Percentiles rank a stretch among this genome's conserved stretches.
Evolutionary conservation across 2,113 vertebrate genomes (phyloP).

Genomic region (Nannobrachium achirus): DNA sequence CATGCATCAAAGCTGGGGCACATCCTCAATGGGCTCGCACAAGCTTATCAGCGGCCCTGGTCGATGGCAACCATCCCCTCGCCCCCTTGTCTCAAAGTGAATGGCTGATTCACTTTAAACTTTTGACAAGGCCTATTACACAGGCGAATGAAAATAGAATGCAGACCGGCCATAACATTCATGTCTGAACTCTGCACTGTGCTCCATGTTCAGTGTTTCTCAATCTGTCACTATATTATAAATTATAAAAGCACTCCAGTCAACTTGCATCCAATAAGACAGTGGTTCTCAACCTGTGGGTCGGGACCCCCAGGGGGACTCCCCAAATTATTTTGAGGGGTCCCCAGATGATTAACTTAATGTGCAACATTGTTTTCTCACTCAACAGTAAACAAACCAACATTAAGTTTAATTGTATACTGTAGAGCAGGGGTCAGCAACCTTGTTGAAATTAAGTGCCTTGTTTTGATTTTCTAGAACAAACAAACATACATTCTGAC

Average conservation of each 20-base stretch:
- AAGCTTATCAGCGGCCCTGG: constrained; percentile 53
- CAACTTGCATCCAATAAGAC: constrained; percentile 42
- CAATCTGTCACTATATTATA: too few species aligned
- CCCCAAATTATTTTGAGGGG: too few species aligned
- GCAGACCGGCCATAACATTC: constrained; percentile 17
- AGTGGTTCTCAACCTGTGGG: too few species aligned
- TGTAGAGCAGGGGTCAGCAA: too few species aligned
- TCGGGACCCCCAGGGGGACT: too few species aligned
- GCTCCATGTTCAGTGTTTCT: constrained; percentile 40
- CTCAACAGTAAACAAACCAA: too few species aligned
- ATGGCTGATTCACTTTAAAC: constrained; percentile 64
- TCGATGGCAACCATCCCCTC: constrained; percentile 40
- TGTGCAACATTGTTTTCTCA: too few species aligned
- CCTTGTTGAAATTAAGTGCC: too few species aligned
- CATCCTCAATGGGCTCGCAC: constrained; percentile 45
- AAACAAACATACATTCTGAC: too few species aligned
- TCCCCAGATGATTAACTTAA: too few species aligned
- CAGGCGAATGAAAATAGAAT: constrained; percentile 58
- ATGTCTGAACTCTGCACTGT: constrained; percentile 25
- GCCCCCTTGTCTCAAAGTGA: constrained; percentile 48
- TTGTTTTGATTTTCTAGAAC: too few species aligned
- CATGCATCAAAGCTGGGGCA: constrained; percentile 41
- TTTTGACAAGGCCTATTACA: constrained; percentile 73
- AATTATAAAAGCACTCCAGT: constrained; percentile 41
- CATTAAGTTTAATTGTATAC: too few species aligned